Percentiles rank a stretch among this genome's conserved stretches.
Conservation (phyloP, 2,113 vertebrate species). For the Rhynchomys soricoides region DNA sequence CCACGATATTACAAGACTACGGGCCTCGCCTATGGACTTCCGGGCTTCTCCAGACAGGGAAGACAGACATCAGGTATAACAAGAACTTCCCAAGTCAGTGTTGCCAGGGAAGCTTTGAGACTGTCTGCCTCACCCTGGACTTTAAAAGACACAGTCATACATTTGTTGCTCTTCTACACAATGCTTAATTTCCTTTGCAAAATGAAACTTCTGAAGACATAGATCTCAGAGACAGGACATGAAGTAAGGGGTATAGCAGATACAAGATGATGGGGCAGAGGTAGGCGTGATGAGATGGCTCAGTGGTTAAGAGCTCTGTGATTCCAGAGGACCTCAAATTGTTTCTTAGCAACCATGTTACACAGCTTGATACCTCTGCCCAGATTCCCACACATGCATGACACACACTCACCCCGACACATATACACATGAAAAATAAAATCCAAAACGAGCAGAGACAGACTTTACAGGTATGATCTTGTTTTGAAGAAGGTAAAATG, state of each 20-base stretch:
- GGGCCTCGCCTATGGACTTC: background rate
- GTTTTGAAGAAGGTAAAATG: background rate
- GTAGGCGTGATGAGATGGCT: background rate
- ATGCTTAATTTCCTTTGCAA: background rate
- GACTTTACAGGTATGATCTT: background rate
- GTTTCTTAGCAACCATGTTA: background rate
- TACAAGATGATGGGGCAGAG: background rate
- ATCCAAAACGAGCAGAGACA: background rate
- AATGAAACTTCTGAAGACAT: background rate
- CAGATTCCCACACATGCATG: background rate
- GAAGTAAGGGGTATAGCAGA: too few species aligned
- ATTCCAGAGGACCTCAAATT: background rate
- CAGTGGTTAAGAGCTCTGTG: background rate
- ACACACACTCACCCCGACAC: background rate
- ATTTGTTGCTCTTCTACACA: background rate
- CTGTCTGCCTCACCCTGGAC: background rate
- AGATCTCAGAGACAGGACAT: background rate
- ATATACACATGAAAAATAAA: background rate
- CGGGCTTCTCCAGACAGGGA: background rate
- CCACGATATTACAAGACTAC: background rate
- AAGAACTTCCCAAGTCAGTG: background rate
- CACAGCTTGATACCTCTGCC: background rate
- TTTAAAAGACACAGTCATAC: background rate
- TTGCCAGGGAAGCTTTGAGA: background rate
- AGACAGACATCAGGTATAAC: background rate